These are phyloP conservation scores for Pseudochirops cupreus DNA, from an alignment of 2,797 vertebrate species.

Conservation along the genomic window DNA sequence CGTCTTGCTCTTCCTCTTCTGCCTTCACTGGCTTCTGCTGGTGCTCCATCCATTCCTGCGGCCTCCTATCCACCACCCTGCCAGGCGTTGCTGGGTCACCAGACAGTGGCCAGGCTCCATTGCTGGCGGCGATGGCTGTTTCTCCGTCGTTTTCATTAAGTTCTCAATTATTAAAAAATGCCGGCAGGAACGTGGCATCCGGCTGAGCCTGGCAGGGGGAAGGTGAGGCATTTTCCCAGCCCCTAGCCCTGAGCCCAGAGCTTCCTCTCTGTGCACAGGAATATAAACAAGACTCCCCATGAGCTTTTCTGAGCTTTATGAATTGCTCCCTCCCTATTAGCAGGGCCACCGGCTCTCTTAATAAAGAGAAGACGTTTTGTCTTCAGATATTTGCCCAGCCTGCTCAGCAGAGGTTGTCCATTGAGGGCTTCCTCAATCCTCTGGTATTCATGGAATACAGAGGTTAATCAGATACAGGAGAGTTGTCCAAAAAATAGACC, in stretches of 20 bases:
- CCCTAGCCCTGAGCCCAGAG: slow-evolving; percentile 71
- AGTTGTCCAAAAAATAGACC: neutral
- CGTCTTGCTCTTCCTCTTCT: accelerated
- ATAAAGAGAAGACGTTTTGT: slow-evolving; percentile 63
- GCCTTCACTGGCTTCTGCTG: neutral
- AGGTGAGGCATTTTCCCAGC: slow-evolving; percentile 75
- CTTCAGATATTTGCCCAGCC: neutral
- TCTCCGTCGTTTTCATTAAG: slow-evolving; percentile 77
- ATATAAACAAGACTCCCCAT: slow-evolving; percentile 76
- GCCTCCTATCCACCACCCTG: slow-evolving; percentile 28
- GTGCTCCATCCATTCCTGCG: slow-evolving; percentile 1
- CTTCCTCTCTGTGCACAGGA: slow-evolving; percentile 70
- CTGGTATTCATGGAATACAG: neutral
- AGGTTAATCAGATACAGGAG: neutral
- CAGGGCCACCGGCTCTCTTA: slow-evolving; percentile 35
- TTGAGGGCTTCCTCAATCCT: neutral
- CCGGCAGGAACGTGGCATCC: slow-evolving; percentile 57
- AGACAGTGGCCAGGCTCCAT: slow-evolving; percentile 36
- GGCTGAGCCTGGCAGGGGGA: slow-evolving; percentile 52
- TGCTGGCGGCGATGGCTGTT: slow-evolving; percentile 65
- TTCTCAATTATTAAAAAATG: slow-evolving; percentile 76
- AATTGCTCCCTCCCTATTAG: slow-evolving; percentile 66
- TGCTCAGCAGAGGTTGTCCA: neutral
- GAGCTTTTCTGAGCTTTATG: slow-evolving; percentile 67
- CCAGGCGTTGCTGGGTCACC: neutral